Conservation (phyloP, 2,888 invertebrate genomes). For the Microctonus hyperodae region DNA sequence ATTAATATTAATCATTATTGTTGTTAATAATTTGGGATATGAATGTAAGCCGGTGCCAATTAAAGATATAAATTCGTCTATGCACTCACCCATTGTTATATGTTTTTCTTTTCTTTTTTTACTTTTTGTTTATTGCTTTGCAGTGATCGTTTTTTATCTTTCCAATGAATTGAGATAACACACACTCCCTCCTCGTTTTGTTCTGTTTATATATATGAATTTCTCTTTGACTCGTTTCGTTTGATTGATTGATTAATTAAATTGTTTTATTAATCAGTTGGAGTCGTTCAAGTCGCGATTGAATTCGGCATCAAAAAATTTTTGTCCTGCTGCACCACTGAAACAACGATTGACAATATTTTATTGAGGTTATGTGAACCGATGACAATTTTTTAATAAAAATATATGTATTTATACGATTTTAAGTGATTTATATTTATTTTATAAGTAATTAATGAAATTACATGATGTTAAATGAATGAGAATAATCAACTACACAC, state of each 20-base stretch:
- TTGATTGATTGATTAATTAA: background rate
- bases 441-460: background rate
- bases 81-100: constrained; percentile 27
- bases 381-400: too few species aligned
- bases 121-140: background rate
- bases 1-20: too few species aligned
- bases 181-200: background rate
- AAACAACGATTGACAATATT: too few species aligned
- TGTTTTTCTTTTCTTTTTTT: background rate
- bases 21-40: too few species aligned
- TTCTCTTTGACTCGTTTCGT: too few species aligned
- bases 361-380: too few species aligned
- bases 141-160: background rate
- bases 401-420: too few species aligned
- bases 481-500: background rate
- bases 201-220: too few species aligned
- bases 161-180: background rate
- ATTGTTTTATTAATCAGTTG: background rate
- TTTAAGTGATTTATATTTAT: too few species aligned
- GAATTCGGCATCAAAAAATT: background rate
- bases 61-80: background rate
- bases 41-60: background rate
- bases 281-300: background rate
- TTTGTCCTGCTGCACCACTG: background rate
- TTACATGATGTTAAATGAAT: too few species aligned